Evolutionary conservation across 2,888 invertebrate species (phyloP), one percentile per base, ranked within the genome.

Genomic region (Apamea sordens): DNA sequence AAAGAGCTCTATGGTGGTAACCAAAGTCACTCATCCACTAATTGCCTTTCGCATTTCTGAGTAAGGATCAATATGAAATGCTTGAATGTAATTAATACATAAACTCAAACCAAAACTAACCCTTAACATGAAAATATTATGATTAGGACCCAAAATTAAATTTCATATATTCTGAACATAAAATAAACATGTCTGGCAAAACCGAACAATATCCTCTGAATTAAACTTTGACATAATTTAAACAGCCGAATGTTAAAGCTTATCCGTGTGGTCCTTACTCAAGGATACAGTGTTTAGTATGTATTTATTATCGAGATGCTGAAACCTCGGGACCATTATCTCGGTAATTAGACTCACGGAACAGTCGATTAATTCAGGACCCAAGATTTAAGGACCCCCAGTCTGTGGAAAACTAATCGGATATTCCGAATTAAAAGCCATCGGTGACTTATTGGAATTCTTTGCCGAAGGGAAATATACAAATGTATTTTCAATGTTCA

Each of bases 331-430:
- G 74, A 73, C 84, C 85, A 86, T 88, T 89, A 87, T 85, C 86
- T 86, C 76, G 76, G 86, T 90, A 91, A 91, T 92, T 88, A 90
- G 86, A 86, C 79, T 84, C 76, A 86, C 86, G 83, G 80, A 86
- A 83, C 86, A 87, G 82, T 90, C 88, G 84, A 91, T 91, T 91
- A 89, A 91, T 91, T 90, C 84, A 79, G 85, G 85, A 70, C 81
- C 87, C 85, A 86, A 87, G 88, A 88, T 91, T 90, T 89, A 90
- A 85, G 86, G 80, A 89, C 85, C 80, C 79, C 80, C 76, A 82
- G 83, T 88, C 81, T 84, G 82, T 85, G 83, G 86, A 83, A 88
- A 90, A 89, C 89, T 90, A 90, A 92, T 91, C 89, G 88, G 88
- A 89, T 90, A 85, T 87, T 82, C 86, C 76, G 86, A 86, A 89